Conservation (phyloP, 2,113 vertebrate species). For the Pristiophorus japonicus region DNA sequence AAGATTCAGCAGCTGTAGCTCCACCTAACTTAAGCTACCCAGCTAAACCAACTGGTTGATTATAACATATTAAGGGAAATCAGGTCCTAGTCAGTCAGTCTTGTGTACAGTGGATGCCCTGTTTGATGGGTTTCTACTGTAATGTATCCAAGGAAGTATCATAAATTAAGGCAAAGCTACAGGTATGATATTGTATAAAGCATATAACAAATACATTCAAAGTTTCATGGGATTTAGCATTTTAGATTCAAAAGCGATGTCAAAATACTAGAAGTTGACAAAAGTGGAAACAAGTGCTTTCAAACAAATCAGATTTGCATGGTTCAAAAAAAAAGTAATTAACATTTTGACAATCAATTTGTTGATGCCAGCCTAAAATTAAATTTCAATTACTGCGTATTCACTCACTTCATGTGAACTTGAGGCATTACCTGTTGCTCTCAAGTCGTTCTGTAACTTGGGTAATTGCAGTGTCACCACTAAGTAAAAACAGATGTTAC, state of each 20-base stretch:
- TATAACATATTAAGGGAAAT: too few species aligned
- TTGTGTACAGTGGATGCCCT: too few species aligned
- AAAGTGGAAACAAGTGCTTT: not conserved
- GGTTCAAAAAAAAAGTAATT: too few species aligned
- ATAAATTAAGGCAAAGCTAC: too few species aligned
- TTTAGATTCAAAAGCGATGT: not conserved
- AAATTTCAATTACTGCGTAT: not conserved
- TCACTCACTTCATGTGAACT: not conserved
- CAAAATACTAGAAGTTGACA: not conserved
- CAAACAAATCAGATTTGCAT: not conserved
- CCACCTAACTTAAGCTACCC: too few species aligned
- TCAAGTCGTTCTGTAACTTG: not conserved
- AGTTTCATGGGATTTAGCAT: not conserved
- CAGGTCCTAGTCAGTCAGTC: too few species aligned
- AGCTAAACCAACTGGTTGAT: too few species aligned
- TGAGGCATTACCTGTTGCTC: not conserved
- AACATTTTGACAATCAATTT: not conserved
- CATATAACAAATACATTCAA: not conserved
- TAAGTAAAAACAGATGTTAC: slow-evolving; percentile 41
- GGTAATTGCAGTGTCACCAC: not conserved
- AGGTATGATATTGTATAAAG: not conserved
- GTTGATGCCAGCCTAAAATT: not conserved
- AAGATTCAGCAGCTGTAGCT: too few species aligned
- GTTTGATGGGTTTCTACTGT: too few species aligned
- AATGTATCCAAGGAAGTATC: too few species aligned